Evolutionary conservation across 2,888 invertebrate species (phyloP).

Genomic region (Sepioteuthis lessoniana): DNA sequence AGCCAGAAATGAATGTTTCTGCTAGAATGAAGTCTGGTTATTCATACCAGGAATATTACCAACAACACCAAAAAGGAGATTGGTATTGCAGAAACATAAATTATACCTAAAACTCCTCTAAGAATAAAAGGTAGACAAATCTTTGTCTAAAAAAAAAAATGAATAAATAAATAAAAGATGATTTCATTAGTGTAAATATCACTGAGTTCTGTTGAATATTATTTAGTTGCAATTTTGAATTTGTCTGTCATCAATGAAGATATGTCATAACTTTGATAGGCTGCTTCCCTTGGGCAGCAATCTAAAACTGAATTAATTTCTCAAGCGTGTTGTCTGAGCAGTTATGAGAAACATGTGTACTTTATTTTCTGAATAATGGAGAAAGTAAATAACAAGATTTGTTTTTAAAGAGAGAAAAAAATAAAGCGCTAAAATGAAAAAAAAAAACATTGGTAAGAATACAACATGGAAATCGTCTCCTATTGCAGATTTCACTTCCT

Average conservation of each 20-base stretch:
- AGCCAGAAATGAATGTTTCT: too few species aligned
- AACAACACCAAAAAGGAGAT: too few species aligned
- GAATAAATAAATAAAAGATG: too few species aligned
- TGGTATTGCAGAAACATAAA: too few species aligned
- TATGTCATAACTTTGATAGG: not conserved
- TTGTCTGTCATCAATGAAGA: not conserved
- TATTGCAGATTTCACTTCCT: not conserved
- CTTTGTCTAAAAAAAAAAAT: too few species aligned
- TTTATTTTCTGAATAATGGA: not conserved
- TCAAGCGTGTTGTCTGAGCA: conserved; percentile 15
- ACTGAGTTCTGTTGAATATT: not conserved
- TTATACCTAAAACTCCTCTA: too few species aligned
- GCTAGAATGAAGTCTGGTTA: too few species aligned
- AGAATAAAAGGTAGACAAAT: too few species aligned
- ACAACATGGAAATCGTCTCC: too few species aligned
- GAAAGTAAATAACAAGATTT: not conserved
- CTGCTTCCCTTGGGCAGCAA: too few species aligned
- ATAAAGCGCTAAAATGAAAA: not conserved
- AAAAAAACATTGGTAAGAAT: not conserved
- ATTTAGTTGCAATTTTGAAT: not conserved
- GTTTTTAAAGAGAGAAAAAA: not conserved
- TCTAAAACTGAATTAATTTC: not conserved
- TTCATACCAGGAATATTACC: too few species aligned
- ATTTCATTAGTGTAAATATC: too few species aligned
- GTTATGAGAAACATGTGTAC: not conserved